Evolutionary conservation across 2,113 vertebrate species (phyloP).

Genomic region (Cololabis saira): DNA sequence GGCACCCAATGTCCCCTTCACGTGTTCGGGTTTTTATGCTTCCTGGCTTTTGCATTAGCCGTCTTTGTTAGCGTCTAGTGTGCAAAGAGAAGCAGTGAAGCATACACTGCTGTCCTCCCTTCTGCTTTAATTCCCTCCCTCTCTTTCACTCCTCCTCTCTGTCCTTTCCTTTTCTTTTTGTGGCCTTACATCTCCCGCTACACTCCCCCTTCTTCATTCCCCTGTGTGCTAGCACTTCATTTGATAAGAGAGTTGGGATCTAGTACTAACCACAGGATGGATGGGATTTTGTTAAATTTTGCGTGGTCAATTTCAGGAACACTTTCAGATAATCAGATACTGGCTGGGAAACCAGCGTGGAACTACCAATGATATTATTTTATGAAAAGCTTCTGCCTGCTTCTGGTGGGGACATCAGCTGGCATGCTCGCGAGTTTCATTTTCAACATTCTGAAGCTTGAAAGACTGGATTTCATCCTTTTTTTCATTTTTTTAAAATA

Average conservation of each 20-base stretch:
- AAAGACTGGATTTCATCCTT: slow-evolving; percentile 1
- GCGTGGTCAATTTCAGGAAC: not conserved
- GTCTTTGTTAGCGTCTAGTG: slow-evolving; percentile 39
- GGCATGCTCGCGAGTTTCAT: not conserved
- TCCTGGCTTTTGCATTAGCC: slow-evolving; percentile 55
- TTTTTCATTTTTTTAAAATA: not conserved
- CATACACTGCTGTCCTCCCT: slow-evolving; percentile 38
- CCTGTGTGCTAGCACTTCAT: slow-evolving; percentile 41
- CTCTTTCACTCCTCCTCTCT: not conserved
- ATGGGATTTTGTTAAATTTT: not conserved
- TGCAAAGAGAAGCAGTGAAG: slow-evolving; percentile 68
- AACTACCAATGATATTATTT: not conserved
- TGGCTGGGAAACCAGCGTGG: no score
- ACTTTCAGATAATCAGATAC: not conserved
- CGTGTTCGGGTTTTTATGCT: slow-evolving; percentile 40
- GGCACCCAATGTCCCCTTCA: slow-evolving; percentile 32
- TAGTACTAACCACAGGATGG: slow-evolving; percentile 9
- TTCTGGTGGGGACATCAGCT: not conserved
- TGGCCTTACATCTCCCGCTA: slow-evolving; percentile 20
- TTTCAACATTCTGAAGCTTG: not conserved
- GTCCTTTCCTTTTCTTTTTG: slow-evolving; percentile 32
- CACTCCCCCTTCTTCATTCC: slow-evolving; percentile 12
- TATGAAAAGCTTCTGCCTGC: not conserved
- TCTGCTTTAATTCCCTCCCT: slow-evolving; percentile 49
- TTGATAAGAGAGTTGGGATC: slow-evolving; percentile 27